Conservation (phyloP, 2,113 vertebrate species). For the Ailurus styani region DNA sequence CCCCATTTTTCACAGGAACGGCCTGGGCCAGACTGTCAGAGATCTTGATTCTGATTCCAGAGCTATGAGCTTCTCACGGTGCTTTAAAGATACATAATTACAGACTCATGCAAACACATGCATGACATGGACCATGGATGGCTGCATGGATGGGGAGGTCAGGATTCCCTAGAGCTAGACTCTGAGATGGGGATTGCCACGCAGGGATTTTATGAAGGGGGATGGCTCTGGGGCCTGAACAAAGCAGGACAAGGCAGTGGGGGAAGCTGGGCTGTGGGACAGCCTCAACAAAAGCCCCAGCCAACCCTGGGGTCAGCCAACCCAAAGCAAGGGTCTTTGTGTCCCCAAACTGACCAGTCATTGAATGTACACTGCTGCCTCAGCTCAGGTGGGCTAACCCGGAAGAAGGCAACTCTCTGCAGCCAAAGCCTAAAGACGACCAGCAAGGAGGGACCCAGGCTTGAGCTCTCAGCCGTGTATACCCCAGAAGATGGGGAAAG, state of each 20-base stretch:
- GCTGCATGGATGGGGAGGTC: background rate
- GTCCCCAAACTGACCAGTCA: background rate
- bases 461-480: background rate
- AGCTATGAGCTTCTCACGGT: background rate
- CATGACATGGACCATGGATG: background rate
- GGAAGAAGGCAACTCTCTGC: background rate
- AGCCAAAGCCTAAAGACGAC: background rate
- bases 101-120: fast-evolving
- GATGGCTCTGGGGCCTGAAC: background rate
- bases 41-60: background rate
- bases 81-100: background rate
- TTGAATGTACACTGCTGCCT: background rate
- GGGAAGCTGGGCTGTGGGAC: background rate
- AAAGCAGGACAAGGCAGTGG: background rate
- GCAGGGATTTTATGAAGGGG: background rate
- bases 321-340: slow-evolving; percentile 1
- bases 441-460: background rate
- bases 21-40: background rate
- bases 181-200: background rate
- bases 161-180: background rate
- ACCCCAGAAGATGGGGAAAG: background rate
- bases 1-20: background rate
- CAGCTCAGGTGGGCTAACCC: background rate
- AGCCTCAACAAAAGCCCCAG: background rate
- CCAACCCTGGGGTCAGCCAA: too few species aligned